phyloP scores from a whole-genome alignment of 2,888 invertebrate species.

The Meandrusa payeni region DNA sequence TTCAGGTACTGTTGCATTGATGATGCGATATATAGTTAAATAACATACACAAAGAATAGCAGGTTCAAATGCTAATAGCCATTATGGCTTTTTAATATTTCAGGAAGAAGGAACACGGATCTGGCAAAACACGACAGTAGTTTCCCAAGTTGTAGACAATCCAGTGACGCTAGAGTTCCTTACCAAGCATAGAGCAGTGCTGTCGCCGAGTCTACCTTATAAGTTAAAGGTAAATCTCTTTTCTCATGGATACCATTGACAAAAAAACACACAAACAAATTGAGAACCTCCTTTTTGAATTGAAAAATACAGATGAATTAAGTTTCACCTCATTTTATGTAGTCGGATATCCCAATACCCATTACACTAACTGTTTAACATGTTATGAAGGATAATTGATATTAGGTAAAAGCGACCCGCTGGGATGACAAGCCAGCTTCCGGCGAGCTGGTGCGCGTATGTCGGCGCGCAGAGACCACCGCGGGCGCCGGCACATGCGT shows the following conservation, averaged over 20 bases:
- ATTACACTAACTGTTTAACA: no score
- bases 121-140: constrained; percentile 82
- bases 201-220: constrained; percentile 87
- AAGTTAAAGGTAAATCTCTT: constrained; percentile 84
- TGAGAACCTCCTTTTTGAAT: no score
- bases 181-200: constrained; percentile 78
- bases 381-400: no score
- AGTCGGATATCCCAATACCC: no score
- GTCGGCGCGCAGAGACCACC: constrained; percentile 40
- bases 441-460: constrained; percentile 50
- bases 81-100: constrained; percentile 19
- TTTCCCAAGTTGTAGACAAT: constrained; percentile 78
- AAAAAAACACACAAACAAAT: no score
- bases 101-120: constrained; percentile 84
- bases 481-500: constrained; percentile 38
- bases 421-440: constrained; percentile 68
- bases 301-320: no score
- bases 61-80: no score
- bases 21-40: no score
- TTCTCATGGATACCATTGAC: no score
- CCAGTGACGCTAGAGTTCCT: constrained; percentile 81
- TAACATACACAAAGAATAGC: no score
- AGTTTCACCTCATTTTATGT: no score
- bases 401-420: constrained; percentile 67
- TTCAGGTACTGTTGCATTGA: constrained; percentile 53